These are phyloP conservation scores for Priocnemis perturbator DNA, from an alignment of 2,888 invertebrate species.

Conservation along the genomic window DNA sequence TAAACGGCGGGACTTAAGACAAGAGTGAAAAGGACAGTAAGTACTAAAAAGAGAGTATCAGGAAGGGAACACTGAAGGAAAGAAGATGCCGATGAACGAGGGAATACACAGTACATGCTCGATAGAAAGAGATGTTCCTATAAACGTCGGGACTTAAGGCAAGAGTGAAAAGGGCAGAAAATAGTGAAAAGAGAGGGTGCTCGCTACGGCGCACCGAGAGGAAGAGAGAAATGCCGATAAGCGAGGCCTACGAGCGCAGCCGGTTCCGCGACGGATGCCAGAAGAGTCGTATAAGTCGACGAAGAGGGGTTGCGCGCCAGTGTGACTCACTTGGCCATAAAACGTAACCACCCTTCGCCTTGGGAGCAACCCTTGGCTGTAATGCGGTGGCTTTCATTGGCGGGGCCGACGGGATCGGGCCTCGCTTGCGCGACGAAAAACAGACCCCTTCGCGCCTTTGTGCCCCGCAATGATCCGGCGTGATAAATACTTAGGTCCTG, in stretches of 20 bases:
- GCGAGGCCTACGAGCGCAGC: slow-evolving; percentile 34
- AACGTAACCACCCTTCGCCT: slow-evolving; percentile 43
- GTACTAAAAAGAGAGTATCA: too few relatives aligned
- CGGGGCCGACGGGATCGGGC: slow-evolving; percentile 21
- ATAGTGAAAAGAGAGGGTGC: neutral
- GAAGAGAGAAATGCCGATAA: slow-evolving; percentile 24
- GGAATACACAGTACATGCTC: too few relatives aligned
- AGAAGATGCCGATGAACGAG: too few relatives aligned
- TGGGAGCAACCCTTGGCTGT: slow-evolving; percentile 32
- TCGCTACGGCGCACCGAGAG: too few relatives aligned
- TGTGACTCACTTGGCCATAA: slow-evolving; percentile 65
- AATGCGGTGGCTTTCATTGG: slow-evolving; percentile 28
- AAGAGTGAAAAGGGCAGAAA: too few relatives aligned
- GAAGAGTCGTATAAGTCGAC: slow-evolving; percentile 32
- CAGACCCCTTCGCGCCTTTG: neutral
- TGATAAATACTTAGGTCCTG: too few relatives aligned
- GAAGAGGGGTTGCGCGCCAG: slow-evolving; percentile 23
- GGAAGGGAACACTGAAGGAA: too few relatives aligned
- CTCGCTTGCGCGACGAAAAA: slow-evolving; percentile 1
- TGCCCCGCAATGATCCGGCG: too few relatives aligned
- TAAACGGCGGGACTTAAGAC: too few relatives aligned
- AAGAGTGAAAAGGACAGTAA: too few relatives aligned
- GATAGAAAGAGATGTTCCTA: too few relatives aligned
- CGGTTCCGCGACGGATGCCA: slow-evolving; percentile 24
- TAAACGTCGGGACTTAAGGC: too few relatives aligned